Base-by-base conservation (phyloP, 2,888 invertebrate species). In the Kuschelorhynchus macadamiae region DNA sequence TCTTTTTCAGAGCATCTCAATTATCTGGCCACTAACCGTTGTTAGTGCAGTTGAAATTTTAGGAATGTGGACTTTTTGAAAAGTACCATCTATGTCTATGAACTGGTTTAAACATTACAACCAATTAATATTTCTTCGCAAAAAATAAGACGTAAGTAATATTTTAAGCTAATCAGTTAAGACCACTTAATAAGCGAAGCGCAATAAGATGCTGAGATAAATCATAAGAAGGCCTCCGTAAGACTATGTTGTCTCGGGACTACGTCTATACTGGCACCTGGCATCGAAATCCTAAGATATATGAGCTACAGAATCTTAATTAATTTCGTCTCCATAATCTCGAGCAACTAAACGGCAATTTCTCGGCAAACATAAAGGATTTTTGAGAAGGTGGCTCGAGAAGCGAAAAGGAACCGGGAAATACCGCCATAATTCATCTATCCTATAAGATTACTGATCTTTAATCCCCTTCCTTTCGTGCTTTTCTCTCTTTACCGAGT, bases 381-480 rank as follows among this genome's bases (percentile, higher is more conserved):
- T 83, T 84, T 83, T 83, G 82, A 80, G 78, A 76, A 77, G 77
- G 79, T 76, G 74, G 77, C 76, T 72, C 68, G 75, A 74, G 76
- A 78, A 79, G 75, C 78, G 79, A 76, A 78, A 77, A 78, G 79
- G 80, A 80, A 80, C 78, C 79, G 81, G 81, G 79, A 83, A 83
- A 86, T 85, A 82, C 82, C 81, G 82, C 87, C 87, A 89, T 89
- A 89, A 89, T 86, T 89, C 89, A 89, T 89, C 88, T 85, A 86
- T 85, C 84, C 85, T 87, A 87, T 87, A 87, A 89, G 89, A 89
- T 89, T 89, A 89, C 89, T 89, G 89, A 89, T 89, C 89, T 90
- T 89, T 89, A 89, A 89, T 89, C 89, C 89, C 88, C 88, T 88
- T 87, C 85, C 86, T 81, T 81, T 80, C 80, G 77, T 77, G 82